Evolutionary conservation across 2,113 vertebrate species (phyloP), one percentile per base, ranked within the genome.

Genomic region (Lasiurus cinereus): DNA sequence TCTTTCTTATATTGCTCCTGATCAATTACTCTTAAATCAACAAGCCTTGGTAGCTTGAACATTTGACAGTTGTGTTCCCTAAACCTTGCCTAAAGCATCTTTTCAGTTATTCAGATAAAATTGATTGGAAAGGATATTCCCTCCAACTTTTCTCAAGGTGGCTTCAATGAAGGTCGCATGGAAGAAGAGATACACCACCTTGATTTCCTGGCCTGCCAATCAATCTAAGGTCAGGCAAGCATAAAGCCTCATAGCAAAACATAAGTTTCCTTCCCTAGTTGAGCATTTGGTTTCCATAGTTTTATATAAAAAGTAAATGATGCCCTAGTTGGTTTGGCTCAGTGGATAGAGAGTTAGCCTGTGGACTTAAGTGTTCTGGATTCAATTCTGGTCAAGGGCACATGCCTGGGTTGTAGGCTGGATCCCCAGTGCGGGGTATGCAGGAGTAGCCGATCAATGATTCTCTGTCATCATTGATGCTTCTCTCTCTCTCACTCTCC

Each of bases 11-110:
- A 84, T 66, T 74, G 54, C 80, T 97, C 24, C 62, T 97, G 94
- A 90, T 87, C 50, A 96, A 66, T 91, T 96, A 48, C 90, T 84
- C 70, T 84, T 84, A 95, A 94, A 93, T 77, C 86, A 88, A 93
- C 70, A 91, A 77, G 76, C 14, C 9, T 52, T 52, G 70, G 59
- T 76, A 67, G 33, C 76, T 91, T 94, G 46, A 91, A 95, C 87
- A 95, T 84, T 91, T 92, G 93, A 94, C 62, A 91, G 52, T 91
- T 93, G 73, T 86, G 8, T 66, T 94, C 10, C 18, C 54, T 33
- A 76, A 76, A 62, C n/a, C 77, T 39, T 39, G 39, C 39, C 73
- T 97, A 72, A 39, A 95, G 95, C 82, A 91, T 64, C 83, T 77
- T 87, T 79, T 27, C 78, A 80, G 29, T 91, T 85, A 92, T 50